Base-by-base conservation (phyloP, 2,113 vertebrate genomes). In the Campylomormyrus tamandua region DNA sequence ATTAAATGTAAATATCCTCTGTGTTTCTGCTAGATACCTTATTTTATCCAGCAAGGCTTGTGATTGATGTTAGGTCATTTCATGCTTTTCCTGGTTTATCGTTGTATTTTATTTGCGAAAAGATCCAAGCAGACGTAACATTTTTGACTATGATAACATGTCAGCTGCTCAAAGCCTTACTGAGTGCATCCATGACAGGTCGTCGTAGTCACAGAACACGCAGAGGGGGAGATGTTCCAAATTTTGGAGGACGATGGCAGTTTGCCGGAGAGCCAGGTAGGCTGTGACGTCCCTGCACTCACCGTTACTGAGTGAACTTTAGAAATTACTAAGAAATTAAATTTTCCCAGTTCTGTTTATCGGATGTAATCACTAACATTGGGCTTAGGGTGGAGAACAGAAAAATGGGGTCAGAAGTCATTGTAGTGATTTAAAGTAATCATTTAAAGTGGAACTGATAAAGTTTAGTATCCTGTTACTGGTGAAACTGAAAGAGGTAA, bases 141-240 rank as follows among this genome's bases (percentile, higher is more conserved):
- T 62, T 52, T 66, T 45, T 15, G 87, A 24, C 31, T 66, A 46
- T n/a, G 45, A 48, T 84, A 84, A 84, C 39, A 62, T 42, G 13
- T 58, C 39, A 19, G n/a, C 42, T 15, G 5, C 21, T 48, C 2
- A 31, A 80, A 21, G 17, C 17, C 45, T 31, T 39, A 19, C 27
- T 39, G n/a, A 52, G 31, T 83, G 10, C 91, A 17, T 92, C 89
- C 91, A 19, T 87, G 87, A 77, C 93, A 99, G 98, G 97, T 99
- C 88, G 98, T 99, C 87, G 97, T 99, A 89, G 98, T 99, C 90
- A 99, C 98, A 0, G 98, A 99, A 90, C 99, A 98, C 1, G 98
- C 97, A 45, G 98, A 99, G 89, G 98, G 98, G 9, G 97, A 99
- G 89, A 95, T 99, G 89, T 99, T 98, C 93, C 98, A 99, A 94